These are phyloP conservation scores for Halcyon smyrnensis DNA, from an alignment of 2,797 vertebrate genomes.

Conservation along the genomic window DNA sequence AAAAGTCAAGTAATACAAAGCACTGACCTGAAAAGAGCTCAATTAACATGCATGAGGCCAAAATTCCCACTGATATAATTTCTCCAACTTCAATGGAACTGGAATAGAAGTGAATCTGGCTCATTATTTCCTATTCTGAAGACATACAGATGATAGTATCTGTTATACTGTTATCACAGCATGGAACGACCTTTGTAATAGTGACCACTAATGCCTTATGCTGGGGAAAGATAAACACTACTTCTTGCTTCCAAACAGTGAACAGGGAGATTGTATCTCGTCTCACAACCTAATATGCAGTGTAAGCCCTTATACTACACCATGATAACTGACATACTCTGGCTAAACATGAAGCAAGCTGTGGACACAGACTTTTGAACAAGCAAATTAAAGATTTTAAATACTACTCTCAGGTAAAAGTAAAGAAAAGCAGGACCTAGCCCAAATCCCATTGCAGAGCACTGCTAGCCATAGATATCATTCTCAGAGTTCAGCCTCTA, in stretches of 20 bases:
- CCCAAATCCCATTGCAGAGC: not conserved
- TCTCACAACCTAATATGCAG: not conserved
- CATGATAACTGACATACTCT: not conserved
- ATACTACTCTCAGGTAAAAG: not conserved
- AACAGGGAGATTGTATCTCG: not conserved
- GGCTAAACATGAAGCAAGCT: not conserved
- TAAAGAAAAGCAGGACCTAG: not conserved
- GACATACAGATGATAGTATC: slow-evolving; percentile 14
- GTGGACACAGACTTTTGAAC: not conserved
- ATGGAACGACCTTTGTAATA: slow-evolving; percentile 6
- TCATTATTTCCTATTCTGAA: slow-evolving; percentile 58
- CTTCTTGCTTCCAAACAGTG: slow-evolving; percentile 24
- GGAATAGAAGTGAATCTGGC: slow-evolving; percentile 11
- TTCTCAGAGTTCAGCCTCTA: not conserved
- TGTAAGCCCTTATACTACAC: not conserved
- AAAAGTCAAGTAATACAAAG: slow-evolving; percentile 56
- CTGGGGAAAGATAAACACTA: slow-evolving; percentile 14
- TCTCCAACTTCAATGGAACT: slow-evolving; percentile 7
- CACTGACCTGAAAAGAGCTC: slow-evolving; percentile 39
- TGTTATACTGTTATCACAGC: slow-evolving; percentile 31
- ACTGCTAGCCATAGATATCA: not conserved
- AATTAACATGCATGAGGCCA: slow-evolving; percentile 49
- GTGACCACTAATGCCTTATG: not conserved
- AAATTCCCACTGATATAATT: slow-evolving; percentile 54
- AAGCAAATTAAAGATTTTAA: not conserved